Percentiles rank a stretch among this genome's conserved stretches.
phyloP scores from a whole-genome alignment of 2,888 invertebrate genomes.

The Malthinus flaveolus region DNA sequence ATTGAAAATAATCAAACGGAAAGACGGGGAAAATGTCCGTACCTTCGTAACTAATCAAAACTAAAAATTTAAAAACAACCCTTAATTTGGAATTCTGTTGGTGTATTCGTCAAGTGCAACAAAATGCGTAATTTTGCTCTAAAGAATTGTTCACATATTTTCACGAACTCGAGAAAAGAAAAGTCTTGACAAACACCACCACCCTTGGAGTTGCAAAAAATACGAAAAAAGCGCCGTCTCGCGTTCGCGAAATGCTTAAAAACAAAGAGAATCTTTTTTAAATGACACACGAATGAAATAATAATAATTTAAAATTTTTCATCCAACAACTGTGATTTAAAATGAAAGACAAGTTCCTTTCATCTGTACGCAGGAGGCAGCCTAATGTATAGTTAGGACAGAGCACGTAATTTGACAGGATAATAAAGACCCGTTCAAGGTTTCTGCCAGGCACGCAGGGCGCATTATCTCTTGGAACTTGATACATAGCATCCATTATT shows the following conservation, averaged over 20 bases:
- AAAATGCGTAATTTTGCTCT: conserved; percentile 27
- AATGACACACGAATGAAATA: conserved; percentile 34
- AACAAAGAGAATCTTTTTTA: conserved; percentile 24
- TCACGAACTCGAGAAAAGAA: conserved; percentile 14
- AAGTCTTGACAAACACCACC: conserved; percentile 3
- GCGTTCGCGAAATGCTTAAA: conserved; percentile 6
- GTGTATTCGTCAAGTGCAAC: conserved; percentile 28
- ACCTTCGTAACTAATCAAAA: too few relatives aligned
- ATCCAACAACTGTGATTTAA: conserved; percentile 36
- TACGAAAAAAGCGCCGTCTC: conserved; percentile 7
- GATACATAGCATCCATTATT: conserved; percentile 48
- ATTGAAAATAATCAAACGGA: too few relatives aligned
- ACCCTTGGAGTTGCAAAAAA: conserved; percentile 6
- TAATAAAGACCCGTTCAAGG: conserved; percentile 50
- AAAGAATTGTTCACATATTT: conserved; percentile 16
- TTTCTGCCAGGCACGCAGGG: conserved; percentile 47
- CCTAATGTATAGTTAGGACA: conserved; percentile 37
- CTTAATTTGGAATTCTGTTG: conserved; percentile 32
- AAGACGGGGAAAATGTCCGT: too few relatives aligned
- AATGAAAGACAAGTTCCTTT: conserved; percentile 36
- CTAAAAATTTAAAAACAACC: conserved; percentile 14
- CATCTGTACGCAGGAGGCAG: conserved; percentile 34
- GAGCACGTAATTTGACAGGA: conserved; percentile 51
- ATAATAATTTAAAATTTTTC: conserved; percentile 38
- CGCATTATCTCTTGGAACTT: conserved; percentile 46